phyloP scores from a whole-genome alignment of 2,797 vertebrate species.

The Coreius guichenoti region DNA sequence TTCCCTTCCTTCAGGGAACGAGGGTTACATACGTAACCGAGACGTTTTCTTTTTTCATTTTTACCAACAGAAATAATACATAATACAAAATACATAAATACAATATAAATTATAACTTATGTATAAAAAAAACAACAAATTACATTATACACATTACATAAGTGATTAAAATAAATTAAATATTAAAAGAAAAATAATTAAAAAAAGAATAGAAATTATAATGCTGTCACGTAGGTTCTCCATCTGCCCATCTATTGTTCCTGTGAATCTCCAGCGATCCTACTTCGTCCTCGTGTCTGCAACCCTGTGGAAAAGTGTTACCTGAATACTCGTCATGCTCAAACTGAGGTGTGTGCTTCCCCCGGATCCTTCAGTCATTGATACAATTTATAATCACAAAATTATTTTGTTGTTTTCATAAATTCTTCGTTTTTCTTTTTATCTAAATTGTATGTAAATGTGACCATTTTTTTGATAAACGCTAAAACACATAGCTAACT shows the following conservation, averaged over 20 bases:
- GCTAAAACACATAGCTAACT: neutral
- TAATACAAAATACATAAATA: too few relatives aligned
- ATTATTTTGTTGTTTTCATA: neutral
- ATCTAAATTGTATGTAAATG: neutral
- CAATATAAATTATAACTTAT: neutral
- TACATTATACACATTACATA: neutral
- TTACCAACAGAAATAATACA: neutral
- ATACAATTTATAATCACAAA: neutral
- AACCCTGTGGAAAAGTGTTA: too few relatives aligned
- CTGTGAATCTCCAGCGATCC: too few relatives aligned
- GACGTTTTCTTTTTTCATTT: too few relatives aligned
- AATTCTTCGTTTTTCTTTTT: neutral
- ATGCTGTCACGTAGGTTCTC: neutral
- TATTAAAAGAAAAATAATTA: neutral
- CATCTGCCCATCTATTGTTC: neutral
- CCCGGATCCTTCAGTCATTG: too few relatives aligned
- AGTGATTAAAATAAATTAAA: neutral
- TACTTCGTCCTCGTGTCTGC: too few relatives aligned
- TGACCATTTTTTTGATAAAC: neutral
- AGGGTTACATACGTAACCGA: too few relatives aligned
- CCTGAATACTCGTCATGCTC: too few relatives aligned
- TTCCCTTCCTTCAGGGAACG: too few relatives aligned
- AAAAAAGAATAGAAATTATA: neutral
- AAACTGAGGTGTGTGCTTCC: too few relatives aligned
- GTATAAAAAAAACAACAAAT: neutral